Percentiles rank a stretch among this genome's conserved stretches.
These are phyloP conservation scores for Eupithecia pulchellata DNA, from an alignment of 2,888 invertebrate species.

Conservation along the genomic window DNA sequence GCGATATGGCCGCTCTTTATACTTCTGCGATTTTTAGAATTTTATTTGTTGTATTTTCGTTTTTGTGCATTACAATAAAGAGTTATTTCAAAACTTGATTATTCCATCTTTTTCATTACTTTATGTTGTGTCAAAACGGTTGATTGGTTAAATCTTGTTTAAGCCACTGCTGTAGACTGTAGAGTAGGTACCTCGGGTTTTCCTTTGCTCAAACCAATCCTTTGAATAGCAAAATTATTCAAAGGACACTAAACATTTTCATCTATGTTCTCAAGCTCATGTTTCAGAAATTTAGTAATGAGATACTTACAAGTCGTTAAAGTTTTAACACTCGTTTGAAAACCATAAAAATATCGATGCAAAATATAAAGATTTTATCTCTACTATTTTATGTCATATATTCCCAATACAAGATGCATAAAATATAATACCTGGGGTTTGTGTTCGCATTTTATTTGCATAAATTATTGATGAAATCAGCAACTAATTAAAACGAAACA, in stretches of 20 bases:
- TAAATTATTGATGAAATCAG: slow-evolving; percentile 47
- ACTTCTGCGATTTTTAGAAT: no score
- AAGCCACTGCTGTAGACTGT: no score
- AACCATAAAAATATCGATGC: slow-evolving; percentile 8
- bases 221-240: not conserved
- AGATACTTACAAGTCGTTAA: not conserved
- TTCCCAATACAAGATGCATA: slow-evolving; percentile 31
- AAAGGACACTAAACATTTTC: not conserved
- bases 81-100: no score
- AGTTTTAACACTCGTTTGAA: slow-evolving; percentile 20
- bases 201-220: not conserved
- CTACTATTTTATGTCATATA: slow-evolving; percentile 22
- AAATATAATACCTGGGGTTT: slow-evolving; percentile 34
- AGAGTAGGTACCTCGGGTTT: not conserved
- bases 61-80: no score
- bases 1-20: no score
- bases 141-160: no score
- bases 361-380: slow-evolving; percentile 33
- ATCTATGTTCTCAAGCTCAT: not conserved
- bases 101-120: no score
- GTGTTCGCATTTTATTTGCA: slow-evolving; percentile 41
- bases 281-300: slow-evolving; percentile 6
- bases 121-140: no score
- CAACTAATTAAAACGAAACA: slow-evolving; percentile 50
- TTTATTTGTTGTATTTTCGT: no score